Evolutionary conservation across 2,797 vertebrate genomes (phyloP).

Genomic region (Caiman crocodilus): DNA sequence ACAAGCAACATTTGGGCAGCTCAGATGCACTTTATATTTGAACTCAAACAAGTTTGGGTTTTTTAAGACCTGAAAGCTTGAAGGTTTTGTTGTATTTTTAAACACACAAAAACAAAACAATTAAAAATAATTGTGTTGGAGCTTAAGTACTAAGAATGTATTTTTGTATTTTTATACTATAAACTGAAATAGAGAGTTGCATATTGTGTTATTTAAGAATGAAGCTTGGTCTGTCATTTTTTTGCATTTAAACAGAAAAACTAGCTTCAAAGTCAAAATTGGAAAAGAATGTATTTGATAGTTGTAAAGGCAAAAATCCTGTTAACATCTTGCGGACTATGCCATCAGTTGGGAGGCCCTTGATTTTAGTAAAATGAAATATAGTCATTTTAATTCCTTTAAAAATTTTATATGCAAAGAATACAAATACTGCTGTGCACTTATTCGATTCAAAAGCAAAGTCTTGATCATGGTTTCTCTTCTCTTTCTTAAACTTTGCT

Average conservation of each 20-base stretch:
- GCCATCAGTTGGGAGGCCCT: background rate
- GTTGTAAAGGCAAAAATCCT: background rate
- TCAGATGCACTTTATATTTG: conserved; percentile 4
- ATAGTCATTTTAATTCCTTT: background rate
- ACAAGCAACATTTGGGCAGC: conserved; percentile 35
- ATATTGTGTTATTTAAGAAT: background rate
- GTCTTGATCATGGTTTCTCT: background rate
- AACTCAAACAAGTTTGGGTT: background rate
- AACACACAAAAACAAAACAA: conserved; percentile 39
- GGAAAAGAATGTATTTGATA: background rate
- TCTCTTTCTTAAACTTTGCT: background rate
- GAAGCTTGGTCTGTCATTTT: background rate
- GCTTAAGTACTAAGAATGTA: conserved; percentile 18
- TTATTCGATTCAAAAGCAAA: conserved; percentile 13
- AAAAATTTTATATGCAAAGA: background rate
- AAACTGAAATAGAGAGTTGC: background rate
- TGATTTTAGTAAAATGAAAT: conserved; percentile 23
- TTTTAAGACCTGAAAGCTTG: conserved; percentile 31
- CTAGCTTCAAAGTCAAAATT: background rate
- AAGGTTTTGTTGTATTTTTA: conserved; percentile 1
- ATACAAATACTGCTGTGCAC: background rate
- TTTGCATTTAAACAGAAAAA: background rate
- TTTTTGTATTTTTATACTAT: conserved; percentile 27
- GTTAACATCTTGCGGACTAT: background rate
- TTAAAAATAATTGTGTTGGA: conserved; percentile 8